Base-by-base conservation (phyloP, 1,140 invertebrate species). In the Radopholus similis region DNA sequence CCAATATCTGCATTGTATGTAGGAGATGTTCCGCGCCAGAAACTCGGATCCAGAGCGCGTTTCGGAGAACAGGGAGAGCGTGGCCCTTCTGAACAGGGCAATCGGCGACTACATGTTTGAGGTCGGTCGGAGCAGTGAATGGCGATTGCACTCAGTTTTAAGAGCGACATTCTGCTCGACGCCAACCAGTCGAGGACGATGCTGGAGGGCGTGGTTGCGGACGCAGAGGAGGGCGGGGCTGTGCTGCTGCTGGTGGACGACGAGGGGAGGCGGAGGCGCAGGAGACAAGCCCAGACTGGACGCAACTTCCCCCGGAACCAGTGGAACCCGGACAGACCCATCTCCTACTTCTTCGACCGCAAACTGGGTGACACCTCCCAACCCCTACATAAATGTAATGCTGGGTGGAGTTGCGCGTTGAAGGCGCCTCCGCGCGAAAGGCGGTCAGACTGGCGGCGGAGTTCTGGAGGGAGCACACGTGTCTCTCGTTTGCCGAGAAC, bases 221-320 rank as follows among this genome's bases (percentile, higher is more conserved):
- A 49, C 42, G 42, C 11, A 9, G 40, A 32, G 40, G 40, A 47
- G 18, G 49, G 30, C 32, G 28, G 18, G 49, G 26, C 13, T 13
- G 42, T 42, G 32, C 34, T 42, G 21, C 32, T 62, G 38, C 40
- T 49, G 59, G 59, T 47, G 38, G 49, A 47, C 54, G 69, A 62
- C 18, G 42, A 38, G 42, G n/a, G 49, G 18, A 18, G 34, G 15
- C 26, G 49, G 18, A 35, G 59, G 18, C 30, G 34, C 15, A 70
- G 66, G 54, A 51, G 68, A 32, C 68, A 70, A 40, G 68, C 68
- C 30, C 68, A 70, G 63, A 70, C 68, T 5, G 68, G 68, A 4
- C 34, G n/a, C 21, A 35, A 32, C 30, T 70, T 70, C 44, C 68
- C 68, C 13, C 44, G 15, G 26, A 70, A 70, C 44, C 68, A 70